Base-by-base conservation (phyloP, 2,888 invertebrate genomes). In the Callimorpha dominula region DNA sequence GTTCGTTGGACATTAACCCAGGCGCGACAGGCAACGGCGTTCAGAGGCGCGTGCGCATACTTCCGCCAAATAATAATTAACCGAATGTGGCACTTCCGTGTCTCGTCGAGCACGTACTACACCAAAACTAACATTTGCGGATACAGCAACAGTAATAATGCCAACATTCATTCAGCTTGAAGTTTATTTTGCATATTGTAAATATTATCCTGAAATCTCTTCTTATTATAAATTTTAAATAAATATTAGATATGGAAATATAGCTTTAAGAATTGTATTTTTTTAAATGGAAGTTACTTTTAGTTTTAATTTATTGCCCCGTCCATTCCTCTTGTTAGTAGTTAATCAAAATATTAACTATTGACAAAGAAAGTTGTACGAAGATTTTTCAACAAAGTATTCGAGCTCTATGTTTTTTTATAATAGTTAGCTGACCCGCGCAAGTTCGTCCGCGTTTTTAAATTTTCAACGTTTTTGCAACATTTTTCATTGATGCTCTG, bases 61-160 rank as follows among this genome's bases (percentile, higher is more conserved):
- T 50, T 69, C 63, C 69, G 50, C 42, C 42, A 69, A 69, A 63
- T 63, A 69, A 52, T 63, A 64, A 63, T 64, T 70, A 70, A 67
- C 31, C 50, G n/a, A 52, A n/a, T 63, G 50, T 62, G 68, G 5
- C 43, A 70, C 64, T 64, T 70, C 70, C 70, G 64, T 12, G 42
- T 62, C 50, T n/a, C 52, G 52, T 52, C 11, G 42, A 54, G 20
- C 70, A 70, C 64, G 63, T 64, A 52, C 52, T 42, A 11, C 31
- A 7, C 63, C n/a, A 63, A 69, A 63, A 63, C 15, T 50, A 42
- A 43, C 52, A 40, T 43, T 31, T 54, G 68, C 68, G 54, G 68
- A 67, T 67, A 54, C 67, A 50, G 17, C 52, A 42, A 31, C 42
- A 67, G 42, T 67, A 67, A 60, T 60, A 60, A 60, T 31, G 60